These are phyloP conservation scores for Dendroctonus ponderosae DNA, from an alignment of 1,140 invertebrate genomes.

Conservation along the genomic window DNA sequence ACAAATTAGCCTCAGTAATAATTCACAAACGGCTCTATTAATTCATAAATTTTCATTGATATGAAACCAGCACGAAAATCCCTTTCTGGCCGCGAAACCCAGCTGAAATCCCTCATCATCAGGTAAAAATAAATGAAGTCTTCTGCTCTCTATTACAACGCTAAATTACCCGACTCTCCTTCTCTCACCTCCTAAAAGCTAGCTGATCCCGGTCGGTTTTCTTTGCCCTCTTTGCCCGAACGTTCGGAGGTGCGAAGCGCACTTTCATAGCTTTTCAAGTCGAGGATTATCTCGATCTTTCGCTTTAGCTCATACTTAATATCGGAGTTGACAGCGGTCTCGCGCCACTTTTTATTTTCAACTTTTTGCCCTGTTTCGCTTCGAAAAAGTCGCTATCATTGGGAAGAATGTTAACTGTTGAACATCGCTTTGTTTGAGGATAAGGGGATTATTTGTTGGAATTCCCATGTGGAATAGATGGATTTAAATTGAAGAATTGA, in stretches of 20 bases:
- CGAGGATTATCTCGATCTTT: conserved; percentile 28
- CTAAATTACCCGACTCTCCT: neutral
- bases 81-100: conserved; percentile 2
- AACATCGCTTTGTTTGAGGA: too few relatives aligned
- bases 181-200: neutral
- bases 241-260: conserved; percentile 25
- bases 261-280: conserved; percentile 27
- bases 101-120: conserved; percentile 6
- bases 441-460: too few relatives aligned
- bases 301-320: conserved; percentile 21
- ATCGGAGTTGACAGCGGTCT: conserved; percentile 23
- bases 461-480: too few relatives aligned
- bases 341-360: conserved; percentile 10
- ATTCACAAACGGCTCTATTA: too few relatives aligned
- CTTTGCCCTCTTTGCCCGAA: conserved; percentile 24
- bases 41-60: neutral
- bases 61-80: neutral
- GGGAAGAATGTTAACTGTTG: too few relatives aligned
- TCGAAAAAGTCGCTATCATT: too few relatives aligned
- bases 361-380: too few relatives aligned
- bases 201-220: conserved; percentile 7
- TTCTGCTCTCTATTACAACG: neutral
- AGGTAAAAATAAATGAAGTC: conserved; percentile 18
- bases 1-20: too few relatives aligned
- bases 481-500: too few relatives aligned